Conservation (phyloP, 2,797 vertebrate genomes). For the Clarias platycephalus region DNA sequence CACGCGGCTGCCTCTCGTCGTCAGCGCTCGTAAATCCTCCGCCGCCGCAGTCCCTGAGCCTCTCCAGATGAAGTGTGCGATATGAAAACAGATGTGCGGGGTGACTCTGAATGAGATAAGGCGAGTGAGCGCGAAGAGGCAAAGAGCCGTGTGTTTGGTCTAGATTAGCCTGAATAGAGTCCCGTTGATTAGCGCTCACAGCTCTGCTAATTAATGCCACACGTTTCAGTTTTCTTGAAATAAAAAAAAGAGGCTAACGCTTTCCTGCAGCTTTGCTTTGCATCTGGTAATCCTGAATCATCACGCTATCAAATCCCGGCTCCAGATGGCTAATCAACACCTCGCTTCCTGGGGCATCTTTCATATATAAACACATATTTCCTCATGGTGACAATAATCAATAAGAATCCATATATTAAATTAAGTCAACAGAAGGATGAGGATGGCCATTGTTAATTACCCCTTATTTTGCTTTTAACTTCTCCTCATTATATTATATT, state of each 20-base stretch:
- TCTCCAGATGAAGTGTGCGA: constrained; percentile 31
- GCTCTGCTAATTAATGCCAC: constrained; percentile 40
- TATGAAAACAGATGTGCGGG: constrained; percentile 20
- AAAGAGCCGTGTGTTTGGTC: constrained; percentile 13
- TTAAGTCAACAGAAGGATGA: not conserved
- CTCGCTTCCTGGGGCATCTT: not conserved
- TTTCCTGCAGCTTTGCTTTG: constrained; percentile 56
- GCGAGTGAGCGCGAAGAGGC: not conserved
- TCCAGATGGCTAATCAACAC: constrained; percentile 69
- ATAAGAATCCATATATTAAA: not conserved
- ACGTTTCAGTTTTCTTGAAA: constrained; percentile 59
- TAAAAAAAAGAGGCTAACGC: constrained; percentile 15
- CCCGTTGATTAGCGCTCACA: constrained; percentile 62
- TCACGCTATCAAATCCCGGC: constrained; percentile 67
- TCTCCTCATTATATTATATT: not conserved
- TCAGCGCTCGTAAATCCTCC: not conserved
- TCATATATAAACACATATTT: constrained; percentile 50
- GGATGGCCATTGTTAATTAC: not conserved
- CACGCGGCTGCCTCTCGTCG: not conserved
- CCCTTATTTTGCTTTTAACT: not conserved
- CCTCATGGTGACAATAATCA: constrained; percentile 62
- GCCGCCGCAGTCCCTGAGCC: not conserved
- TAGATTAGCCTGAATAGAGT: constrained; percentile 64
- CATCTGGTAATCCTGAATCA: constrained; percentile 57
- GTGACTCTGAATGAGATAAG: not conserved